Evolutionary conservation across 2,888 invertebrate genomes (phyloP).

Genomic region (Megaustenia siamemsis): DNA sequence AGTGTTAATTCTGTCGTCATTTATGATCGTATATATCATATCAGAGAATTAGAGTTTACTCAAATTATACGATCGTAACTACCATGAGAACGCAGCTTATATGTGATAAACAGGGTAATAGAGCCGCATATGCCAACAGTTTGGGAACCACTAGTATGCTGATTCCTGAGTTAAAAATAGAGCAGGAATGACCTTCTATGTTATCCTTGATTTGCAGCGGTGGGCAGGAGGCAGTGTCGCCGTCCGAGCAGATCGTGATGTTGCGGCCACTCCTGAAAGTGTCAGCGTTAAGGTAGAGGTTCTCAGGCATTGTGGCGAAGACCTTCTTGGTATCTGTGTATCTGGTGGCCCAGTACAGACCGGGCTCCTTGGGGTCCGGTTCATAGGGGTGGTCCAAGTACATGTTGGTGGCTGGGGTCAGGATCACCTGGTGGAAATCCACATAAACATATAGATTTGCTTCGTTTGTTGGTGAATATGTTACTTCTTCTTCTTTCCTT

Average conservation of each 20-base stretch:
- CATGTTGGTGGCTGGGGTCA: conserved; percentile 73
- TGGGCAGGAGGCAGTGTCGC: conserved; percentile 62
- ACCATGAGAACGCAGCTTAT: too few species aligned
- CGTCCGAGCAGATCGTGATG: conserved; percentile 62
- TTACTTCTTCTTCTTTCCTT: too few species aligned
- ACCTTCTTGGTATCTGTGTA: conserved; percentile 73
- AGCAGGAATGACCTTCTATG: conserved; percentile 67
- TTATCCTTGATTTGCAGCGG: conserved; percentile 67
- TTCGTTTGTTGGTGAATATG: too few species aligned
- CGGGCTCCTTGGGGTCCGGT: conserved; percentile 74
- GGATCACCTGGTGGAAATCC: conserved; percentile 65
- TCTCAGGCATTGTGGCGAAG: conserved; percentile 71
- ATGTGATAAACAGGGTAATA: too few species aligned
- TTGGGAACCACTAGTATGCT: too few species aligned
- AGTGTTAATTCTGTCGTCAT: too few species aligned
- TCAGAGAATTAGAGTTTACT: too few species aligned
- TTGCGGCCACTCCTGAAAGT: conserved; percentile 65
- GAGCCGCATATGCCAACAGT: too few species aligned
- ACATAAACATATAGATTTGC: too few species aligned
- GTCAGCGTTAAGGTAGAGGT: conserved; percentile 67
- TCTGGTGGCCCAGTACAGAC: conserved; percentile 76
- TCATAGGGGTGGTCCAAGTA: conserved; percentile 76
- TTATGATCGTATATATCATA: too few species aligned
- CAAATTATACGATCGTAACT: too few species aligned
- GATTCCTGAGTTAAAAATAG: too few species aligned